Evolutionary conservation across 1,140 invertebrate species (phyloP), one percentile per base, ranked within the genome.

Genomic region (Saccostrea echinata): DNA sequence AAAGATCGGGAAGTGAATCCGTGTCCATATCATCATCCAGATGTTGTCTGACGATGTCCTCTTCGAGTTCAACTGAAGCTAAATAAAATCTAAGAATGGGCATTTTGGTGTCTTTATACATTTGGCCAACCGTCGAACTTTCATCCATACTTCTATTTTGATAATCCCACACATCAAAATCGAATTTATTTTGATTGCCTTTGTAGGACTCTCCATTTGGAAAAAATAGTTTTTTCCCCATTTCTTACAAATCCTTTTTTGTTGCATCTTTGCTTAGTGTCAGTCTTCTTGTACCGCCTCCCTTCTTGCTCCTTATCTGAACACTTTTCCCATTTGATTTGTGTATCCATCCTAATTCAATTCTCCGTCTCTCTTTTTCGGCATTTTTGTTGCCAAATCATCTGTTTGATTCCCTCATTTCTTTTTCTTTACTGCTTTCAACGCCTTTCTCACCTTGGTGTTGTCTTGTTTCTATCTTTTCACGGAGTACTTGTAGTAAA

Each of bases 51-150:
- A 30, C 64, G 3, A 11, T 24, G 64, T 68, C 24, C n/a, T 68
- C n/a, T 68, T 76, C 61, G 24, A 3, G 30, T 57, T 88, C 82
- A 12, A 80, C 16, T 52, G 86, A 84, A 12, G 80, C 86, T 18
- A 87, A 24, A 84, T 87, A 87, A 84, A 84, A 87, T 27, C 86
- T 43, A 16, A 87, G 52, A 18, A 87, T 71, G 21, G 81, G 57
- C 82, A 87, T 84, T 43, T 87, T 87, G 16, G 86, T 87, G 16
- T 68, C 80, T 18, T 83, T 35, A 71, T 87, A 87, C 86, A 87
- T 84, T 53, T 87, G 35, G 3, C 82, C 81, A 71, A 84, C 51
- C 27, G 55, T 87, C 51, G 61, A 30, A 30, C n/a, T 27, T 51
- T 84, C 82, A 52, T 84, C 82, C 57, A 87, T 84, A 52, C 18